Evolutionary conservation across 2,888 invertebrate species (phyloP).

Genomic region (Neuroscelio doddi): DNA sequence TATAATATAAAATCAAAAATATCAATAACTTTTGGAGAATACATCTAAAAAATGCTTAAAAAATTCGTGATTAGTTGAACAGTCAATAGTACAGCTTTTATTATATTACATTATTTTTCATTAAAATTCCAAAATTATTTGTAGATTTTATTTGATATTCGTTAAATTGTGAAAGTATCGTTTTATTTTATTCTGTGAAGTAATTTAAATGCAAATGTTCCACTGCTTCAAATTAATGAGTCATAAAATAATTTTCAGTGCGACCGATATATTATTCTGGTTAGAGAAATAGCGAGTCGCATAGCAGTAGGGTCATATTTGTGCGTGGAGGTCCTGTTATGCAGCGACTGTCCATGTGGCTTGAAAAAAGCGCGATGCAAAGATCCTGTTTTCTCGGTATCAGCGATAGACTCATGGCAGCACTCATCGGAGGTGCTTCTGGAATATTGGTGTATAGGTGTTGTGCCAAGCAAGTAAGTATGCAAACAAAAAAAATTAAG

Average conservation of each 20-base stretch:
- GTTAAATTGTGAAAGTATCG: too few species aligned
- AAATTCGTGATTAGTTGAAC: too few species aligned
- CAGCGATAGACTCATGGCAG: slow-evolving; percentile 67
- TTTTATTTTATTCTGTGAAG: not conserved
- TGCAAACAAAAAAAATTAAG: slow-evolving; percentile 1
- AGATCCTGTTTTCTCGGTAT: slow-evolving; percentile 60
- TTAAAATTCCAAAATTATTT: too few species aligned
- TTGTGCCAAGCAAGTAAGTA: slow-evolving; percentile 76
- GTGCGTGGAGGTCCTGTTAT: slow-evolving; percentile 86
- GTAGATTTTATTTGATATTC: too few species aligned
- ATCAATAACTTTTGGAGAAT: too few species aligned
- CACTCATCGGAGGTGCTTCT: slow-evolving; percentile 77
- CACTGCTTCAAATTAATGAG: not conserved
- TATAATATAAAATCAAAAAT: too few species aligned
- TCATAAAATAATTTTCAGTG: slow-evolving; percentile 57
- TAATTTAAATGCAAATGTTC: not conserved
- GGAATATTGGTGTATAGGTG: slow-evolving; percentile 87
- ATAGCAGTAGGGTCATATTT: slow-evolving; percentile 70
- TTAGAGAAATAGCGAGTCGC: slow-evolving; percentile 67
- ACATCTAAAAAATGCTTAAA: too few species aligned
- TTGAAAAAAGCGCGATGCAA: slow-evolving; percentile 64
- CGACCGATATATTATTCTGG: slow-evolving; percentile 65
- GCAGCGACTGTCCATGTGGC: slow-evolving; percentile 80
- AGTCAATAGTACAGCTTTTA: too few species aligned
- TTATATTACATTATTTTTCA: too few species aligned